Base-by-base conservation (phyloP, 2,797 vertebrate genomes). In the Poecilia gillii region DNA sequence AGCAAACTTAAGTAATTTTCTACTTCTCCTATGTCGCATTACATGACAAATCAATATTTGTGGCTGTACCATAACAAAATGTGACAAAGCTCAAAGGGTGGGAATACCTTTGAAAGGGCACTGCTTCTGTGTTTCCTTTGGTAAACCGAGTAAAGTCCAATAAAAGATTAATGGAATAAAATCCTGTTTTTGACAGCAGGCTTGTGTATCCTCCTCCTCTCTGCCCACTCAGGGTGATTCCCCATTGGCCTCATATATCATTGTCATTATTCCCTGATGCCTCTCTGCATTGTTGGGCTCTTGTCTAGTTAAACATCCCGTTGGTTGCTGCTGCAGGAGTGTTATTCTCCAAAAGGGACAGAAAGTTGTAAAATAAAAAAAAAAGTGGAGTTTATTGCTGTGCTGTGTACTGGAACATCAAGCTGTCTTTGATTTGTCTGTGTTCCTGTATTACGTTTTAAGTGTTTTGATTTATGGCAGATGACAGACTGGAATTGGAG, bases 281-380 rank as follows among this genome's bases (percentile, higher is more conserved):
- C 47, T 72, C 64, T 51, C 81, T 76, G 51, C 41, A 57, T 75
- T 76, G 73, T 33, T 85, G 71, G 71, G 79, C 82, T 85, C 74
- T 74, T 83, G 83, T 82, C 85, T 77, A 53, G n/a, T 88, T 83
- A 87, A 88, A 80, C 73, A 46, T 75, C 74, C 81, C 12, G 71
- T 3, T 43, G 80, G 83, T 74, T 75, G 62, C 72, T 74, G 81
- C 80, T 6, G 59, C 81, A 77, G 41, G 20, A 53, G 0, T 76
- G 73, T 75, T 83, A 76, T 76, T 85, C 83, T 79, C 79, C 4
- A 6, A 49, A 46, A 46, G 43, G 68, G 41, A 72, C 43, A 51
- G 57, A 13, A 28, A 74, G 79, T 28, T 72, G 68, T 46, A 74
- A 28, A 75, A 31, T 49, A 64, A 64, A 76, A 64, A 64, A 76